Evolutionary conservation across 2,113 vertebrate species (phyloP).

Genomic region (Platichthys stellatus): DNA sequence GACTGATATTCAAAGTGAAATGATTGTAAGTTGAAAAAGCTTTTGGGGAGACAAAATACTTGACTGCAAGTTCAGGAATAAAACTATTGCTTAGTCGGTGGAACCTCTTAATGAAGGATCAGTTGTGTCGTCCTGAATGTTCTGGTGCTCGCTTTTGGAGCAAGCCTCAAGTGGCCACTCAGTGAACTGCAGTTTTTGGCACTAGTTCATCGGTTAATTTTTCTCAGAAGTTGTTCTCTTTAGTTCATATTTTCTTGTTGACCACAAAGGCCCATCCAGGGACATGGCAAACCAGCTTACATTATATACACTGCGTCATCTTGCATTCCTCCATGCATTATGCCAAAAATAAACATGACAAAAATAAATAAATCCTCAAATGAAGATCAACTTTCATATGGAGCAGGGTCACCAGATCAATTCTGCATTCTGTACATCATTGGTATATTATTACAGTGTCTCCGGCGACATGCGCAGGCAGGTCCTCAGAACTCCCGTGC

Average conservation of each 20-base stretch:
- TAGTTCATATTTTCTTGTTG: neutral
- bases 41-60: too few relatives aligned
- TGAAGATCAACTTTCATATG: neutral
- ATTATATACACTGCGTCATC: neutral
- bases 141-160: neutral
- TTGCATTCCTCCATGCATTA: too few relatives aligned
- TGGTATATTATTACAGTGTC: neutral
- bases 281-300: neutral
- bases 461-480: conserved; percentile 3
- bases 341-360: neutral
- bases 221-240: too few relatives aligned
- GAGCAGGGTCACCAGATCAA: neutral
- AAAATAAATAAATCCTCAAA: neutral
- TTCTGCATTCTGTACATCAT: neutral
- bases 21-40: neutral
- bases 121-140: neutral
- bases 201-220: too few relatives aligned
- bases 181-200: too few relatives aligned
- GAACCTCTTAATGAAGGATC: too few relatives aligned
- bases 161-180: too few relatives aligned
- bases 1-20: neutral
- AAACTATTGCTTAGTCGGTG: neutral
- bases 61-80: too few relatives aligned
- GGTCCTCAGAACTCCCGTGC: conserved; percentile 7
- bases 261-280: too few relatives aligned